Base-by-base conservation (phyloP, 1,140 invertebrate species). In the Tribolium castaneum region DNA sequence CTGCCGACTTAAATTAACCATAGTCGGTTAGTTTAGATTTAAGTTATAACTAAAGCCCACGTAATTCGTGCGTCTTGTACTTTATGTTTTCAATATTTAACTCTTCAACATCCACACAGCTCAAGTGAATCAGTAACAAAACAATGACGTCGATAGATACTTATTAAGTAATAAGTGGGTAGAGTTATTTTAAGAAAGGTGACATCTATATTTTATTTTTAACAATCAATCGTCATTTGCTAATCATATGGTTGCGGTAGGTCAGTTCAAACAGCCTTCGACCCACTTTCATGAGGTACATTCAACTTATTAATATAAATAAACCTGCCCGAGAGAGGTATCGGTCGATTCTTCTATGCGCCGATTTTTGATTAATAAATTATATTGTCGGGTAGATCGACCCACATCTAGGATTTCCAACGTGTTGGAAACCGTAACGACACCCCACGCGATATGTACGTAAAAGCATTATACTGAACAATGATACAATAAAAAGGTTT, bases 281-380 rank as follows among this genome's bases (percentile, higher is more conserved):
- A 59, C 54, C 54, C 22, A 59, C 16, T 52, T 59, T 25, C 10
- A 12, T 22, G 54, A 59, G 22, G 54, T 59, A 22, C 54, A 59
- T 59, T 59, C 16, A 59, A 59, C 54, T 59, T 59, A 59, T 59
- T 59, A 59, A 59, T 59, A 59, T 59, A 59, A 59, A 59, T 59
- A 59, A 59, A 59, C 51, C 51, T 52, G 13, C 49, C 13, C 49
- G 9, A 50, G 13, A n/a, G 13, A 4, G 54, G 54, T 9, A 45
- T 45, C 39, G 7, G 7, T 45, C 39, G 39, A 45, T 45, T 45
- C 39, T 10, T 45, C 9, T 45, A 9, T 45, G n/a, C 39, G 39
- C 39, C 39, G 39, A 45, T 45, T 45, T 45, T 45, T 45, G 39
- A 45, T 45, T 45, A 45, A 45, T 45, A 45, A 45, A 45, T 45